Base-by-base conservation (phyloP, 1,140 invertebrate species). In the Oryzaephilus surinamensis region DNA sequence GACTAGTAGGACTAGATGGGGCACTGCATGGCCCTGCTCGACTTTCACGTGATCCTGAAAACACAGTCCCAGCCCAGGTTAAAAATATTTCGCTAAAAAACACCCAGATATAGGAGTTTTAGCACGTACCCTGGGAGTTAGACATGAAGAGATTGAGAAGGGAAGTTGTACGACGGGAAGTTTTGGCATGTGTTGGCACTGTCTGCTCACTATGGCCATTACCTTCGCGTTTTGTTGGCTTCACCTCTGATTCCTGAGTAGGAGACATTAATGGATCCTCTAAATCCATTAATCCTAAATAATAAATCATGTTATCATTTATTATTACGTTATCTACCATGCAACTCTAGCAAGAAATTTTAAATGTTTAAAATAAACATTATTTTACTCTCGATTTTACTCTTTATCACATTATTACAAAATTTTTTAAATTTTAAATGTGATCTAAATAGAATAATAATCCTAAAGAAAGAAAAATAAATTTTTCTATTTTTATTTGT, bases 131-230 rank as follows among this genome's bases (percentile, higher is more conserved):
- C 78, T 88, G 84, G 70, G 85, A 87, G 71, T 87, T 87, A 72
- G 85, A 85, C 73, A 88, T 87, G 75, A 91, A 92, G 69, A 91
- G 76, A 77, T 92, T 91, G 66, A 91, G 77, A 62, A 92, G 77
- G 65, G 87, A 91, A 64, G 86, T 90, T 67, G 88, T 88, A 72
- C 87, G 82, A 66, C 85, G 81, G 64, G 84, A 88, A 67, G 81
- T 74, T 77, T 86, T 86, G 69, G 68, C 54, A 55, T 61, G 56
- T 58, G 57, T 61, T 58, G 54, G 56, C 56, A 57, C 58, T 50
- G 52, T 61, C 50, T 57, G 56, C 35, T 58, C 57, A 45, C 42
- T 52, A 49, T 65, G 43, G 47, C 51, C 60, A 72, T 69, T 53
- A 74, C 71, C 55, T 75, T 73, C 61, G 65, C 72, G 55, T 67